Evolutionary conservation across 2,888 invertebrate species (phyloP).

Genomic region (Melanargia galathea): DNA sequence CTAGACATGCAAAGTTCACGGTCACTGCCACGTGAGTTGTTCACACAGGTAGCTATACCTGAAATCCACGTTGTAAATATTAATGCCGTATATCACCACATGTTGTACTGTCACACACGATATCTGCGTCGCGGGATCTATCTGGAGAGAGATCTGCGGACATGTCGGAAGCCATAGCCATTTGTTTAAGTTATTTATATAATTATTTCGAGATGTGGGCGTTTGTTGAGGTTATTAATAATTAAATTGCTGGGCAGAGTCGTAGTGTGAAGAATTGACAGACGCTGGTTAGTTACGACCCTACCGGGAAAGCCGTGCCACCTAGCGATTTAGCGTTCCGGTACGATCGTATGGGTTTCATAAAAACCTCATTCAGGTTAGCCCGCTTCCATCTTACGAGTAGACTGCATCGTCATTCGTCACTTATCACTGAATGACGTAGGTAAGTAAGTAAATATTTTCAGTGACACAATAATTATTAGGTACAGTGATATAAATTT

Average conservation of each 20-base stretch:
- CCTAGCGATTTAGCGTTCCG: no score
- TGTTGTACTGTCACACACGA: slow-evolving; percentile 7
- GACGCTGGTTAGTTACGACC: no score
- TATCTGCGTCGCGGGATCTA: neutral
- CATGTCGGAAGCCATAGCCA: slow-evolving; percentile 1
- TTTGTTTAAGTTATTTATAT: slow-evolving; percentile 5
- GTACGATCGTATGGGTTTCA: no score
- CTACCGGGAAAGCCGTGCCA: no score
- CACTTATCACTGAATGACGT: neutral
- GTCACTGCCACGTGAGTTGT: slow-evolving; percentile 25
- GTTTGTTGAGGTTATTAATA: no score
- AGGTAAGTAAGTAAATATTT: neutral
- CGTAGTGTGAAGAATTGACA: no score
- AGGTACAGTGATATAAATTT: no score
- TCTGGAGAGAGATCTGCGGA: slow-evolving; percentile 15
- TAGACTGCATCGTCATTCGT: no score
- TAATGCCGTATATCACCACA: slow-evolving; percentile 18
- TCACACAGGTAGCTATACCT: slow-evolving; percentile 7
- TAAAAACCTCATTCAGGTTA: no score
- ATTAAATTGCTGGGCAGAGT: no score
- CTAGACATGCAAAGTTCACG: slow-evolving; percentile 25
- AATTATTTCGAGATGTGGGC: neutral
- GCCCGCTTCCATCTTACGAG: no score
- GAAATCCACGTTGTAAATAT: slow-evolving; percentile 25
- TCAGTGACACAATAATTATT: neutral